Conservation (phyloP, 2,113 vertebrate species). For the Siniperca knerii region DNA sequence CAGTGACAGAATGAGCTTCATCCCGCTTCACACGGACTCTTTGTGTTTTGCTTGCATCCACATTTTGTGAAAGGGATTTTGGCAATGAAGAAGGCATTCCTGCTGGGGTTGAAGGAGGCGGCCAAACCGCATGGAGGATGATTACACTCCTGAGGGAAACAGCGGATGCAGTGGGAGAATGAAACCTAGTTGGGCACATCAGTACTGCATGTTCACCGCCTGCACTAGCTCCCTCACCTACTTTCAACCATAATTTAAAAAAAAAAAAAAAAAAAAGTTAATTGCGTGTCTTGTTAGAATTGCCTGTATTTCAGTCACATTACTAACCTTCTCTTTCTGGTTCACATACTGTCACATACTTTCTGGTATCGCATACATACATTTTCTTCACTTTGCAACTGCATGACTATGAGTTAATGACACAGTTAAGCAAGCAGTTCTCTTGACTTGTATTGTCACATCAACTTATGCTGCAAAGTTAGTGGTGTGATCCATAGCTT, state of each 20-base stretch:
- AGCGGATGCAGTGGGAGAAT: slow-evolving; percentile 54
- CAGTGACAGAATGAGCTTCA: slow-evolving; percentile 54
- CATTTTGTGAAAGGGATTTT: slow-evolving; percentile 65
- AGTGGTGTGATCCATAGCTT: slow-evolving; percentile 35
- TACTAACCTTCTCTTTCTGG: neutral
- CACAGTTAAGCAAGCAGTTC: neutral
- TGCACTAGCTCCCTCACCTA: slow-evolving; percentile 21
- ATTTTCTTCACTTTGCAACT: neutral
- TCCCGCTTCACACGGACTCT: slow-evolving; percentile 28
- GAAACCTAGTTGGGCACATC: slow-evolving; percentile 49
- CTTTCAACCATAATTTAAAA: slow-evolving; percentile 14
- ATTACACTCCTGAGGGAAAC: slow-evolving; percentile 69
- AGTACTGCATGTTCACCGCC: slow-evolving; percentile 40
- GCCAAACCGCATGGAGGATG: slow-evolving; percentile 69
- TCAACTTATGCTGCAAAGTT: slow-evolving; percentile 21
- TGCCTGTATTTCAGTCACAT: neutral
- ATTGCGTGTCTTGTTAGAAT: slow-evolving; percentile 8
- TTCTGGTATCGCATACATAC: neutral
- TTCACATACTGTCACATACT: too few relatives aligned
- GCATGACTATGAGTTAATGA: neutral
- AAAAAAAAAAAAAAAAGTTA: neutral
- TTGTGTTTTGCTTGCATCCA: slow-evolving; percentile 57
- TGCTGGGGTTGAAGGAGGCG: slow-evolving; percentile 56
- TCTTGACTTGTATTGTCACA: slow-evolving; percentile 21
- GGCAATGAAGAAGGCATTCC: slow-evolving; percentile 54